Evolutionary conservation across 1,140 invertebrate genomes (phyloP), one percentile per base, ranked within the genome.

Genomic region (Drosophila bocqueti): DNA sequence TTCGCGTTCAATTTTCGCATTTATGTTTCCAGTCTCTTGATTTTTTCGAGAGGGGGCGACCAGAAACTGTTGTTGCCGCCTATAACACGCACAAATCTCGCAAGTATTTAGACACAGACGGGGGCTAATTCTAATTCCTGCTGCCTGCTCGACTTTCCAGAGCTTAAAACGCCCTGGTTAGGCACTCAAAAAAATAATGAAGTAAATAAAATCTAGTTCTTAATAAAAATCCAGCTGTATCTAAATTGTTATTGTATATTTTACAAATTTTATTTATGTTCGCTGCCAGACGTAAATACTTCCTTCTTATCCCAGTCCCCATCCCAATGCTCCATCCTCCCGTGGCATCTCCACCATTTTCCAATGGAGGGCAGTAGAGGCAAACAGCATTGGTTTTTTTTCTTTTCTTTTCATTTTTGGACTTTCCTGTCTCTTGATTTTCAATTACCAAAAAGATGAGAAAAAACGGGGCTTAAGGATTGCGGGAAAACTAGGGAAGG

Each of bases 341-440:
- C 13, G 38, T 79, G 57, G 60, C 52, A 77, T 76, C 63, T 83
- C 61, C 68, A 76, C 50, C 60, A 72, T 64, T 69, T 47, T 52
- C 55, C 58, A 52, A 76, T 76, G 61, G 72, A 76, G 74, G 74
- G 74, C 74, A 76, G 72, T 76, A 76, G 74, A 76, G 61, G 72
- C 74, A 76, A 49, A 66, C 71, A 15, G 26, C 59, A 66, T 36
- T 31, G 61, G 34, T 21, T 29, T 42, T 4, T 50, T 26, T 50
- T 50, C 9, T 65, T 72, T 47, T 31, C 1, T 49, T 26, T 31
- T 45, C 18, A 16, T 71, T 59, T 71, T 59, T 13, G n/a, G 47
- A 50, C 58, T 38, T 45, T 42, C 49, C 69, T 45, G 68, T 57
- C 43, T 71, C 29, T 24, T 42, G 60, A 58, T 76, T 65, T 75